phyloP scores from a whole-genome alignment of 2,797 vertebrate genomes.

The Trichosurus vulpecula region DNA sequence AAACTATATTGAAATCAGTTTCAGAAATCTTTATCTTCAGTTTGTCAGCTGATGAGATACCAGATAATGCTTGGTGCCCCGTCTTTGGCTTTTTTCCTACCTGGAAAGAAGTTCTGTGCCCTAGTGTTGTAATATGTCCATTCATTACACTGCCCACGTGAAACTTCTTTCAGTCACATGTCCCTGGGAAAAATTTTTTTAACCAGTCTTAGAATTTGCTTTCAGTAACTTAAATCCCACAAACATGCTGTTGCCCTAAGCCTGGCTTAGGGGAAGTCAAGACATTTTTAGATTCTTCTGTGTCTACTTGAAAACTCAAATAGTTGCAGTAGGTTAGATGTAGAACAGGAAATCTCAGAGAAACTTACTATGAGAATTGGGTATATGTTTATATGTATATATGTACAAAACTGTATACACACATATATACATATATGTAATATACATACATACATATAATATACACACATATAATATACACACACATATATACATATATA shows the following conservation, averaged over 20 bases:
- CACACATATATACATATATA: too few species aligned
- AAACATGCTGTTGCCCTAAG: not conserved
- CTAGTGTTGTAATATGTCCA: not conserved
- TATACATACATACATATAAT: too few species aligned
- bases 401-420: not conserved
- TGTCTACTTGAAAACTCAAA: not conserved
- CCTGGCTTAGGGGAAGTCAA: not conserved
- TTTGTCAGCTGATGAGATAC: not conserved
- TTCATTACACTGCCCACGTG: not conserved
- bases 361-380: slow-evolving; percentile 14
- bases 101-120: not conserved
- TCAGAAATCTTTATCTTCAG: not conserved
- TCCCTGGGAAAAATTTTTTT: not conserved
- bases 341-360: slow-evolving; percentile 19
- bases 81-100: not conserved
- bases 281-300: not conserved
- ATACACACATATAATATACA: too few species aligned
- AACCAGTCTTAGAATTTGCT: not conserved
- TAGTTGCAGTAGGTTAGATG: not conserved
- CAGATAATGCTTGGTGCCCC: not conserved
- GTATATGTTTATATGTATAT: not conserved
- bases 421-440: too few species aligned
- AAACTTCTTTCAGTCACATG: not conserved
- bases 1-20: not conserved
- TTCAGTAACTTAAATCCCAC: slow-evolving; percentile 2